phyloP scores from a whole-genome alignment of 2,113 vertebrate genomes.

The Dipodomys ordii region DNA sequence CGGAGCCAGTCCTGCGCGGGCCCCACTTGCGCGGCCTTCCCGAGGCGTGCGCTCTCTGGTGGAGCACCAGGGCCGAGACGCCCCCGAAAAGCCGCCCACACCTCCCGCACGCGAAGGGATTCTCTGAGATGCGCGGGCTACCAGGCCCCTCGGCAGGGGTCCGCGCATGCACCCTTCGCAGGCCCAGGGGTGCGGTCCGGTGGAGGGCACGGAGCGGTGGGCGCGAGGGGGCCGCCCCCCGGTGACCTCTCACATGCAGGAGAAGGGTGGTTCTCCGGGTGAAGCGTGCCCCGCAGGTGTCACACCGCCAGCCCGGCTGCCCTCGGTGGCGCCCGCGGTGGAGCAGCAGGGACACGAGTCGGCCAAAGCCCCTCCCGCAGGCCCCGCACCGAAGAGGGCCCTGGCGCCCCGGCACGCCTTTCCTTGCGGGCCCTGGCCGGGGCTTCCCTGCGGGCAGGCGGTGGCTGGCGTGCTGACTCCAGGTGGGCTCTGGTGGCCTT shows the following conservation, averaged over 20 bases:
- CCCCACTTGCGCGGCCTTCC: conserved; percentile 49
- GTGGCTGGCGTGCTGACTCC: too few species aligned
- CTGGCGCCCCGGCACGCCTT: too few species aligned
- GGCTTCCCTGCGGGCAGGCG: too few species aligned
- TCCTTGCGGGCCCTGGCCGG: too few species aligned
- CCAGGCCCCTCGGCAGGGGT: too few species aligned
- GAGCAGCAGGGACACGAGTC: conserved; percentile 37
- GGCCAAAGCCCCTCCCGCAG: conserved; percentile 56
- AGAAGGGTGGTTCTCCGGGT: conserved; percentile 28
- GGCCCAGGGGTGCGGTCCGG: too few species aligned
- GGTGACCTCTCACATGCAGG: neutral
- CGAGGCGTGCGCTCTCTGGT: conserved; percentile 26
- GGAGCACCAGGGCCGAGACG: conserved; percentile 62
- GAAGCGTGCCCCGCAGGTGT: neutral
- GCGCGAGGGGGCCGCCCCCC: too few species aligned
- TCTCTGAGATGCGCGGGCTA: neutral
- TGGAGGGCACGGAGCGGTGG: too few species aligned
- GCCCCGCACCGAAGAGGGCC: neutral
- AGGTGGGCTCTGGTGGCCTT: too few species aligned
- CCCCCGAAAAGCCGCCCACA: conserved; percentile 56
- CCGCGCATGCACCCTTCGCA: too few species aligned
- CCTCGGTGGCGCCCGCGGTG: conserved; percentile 47
- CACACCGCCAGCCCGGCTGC: too few species aligned
- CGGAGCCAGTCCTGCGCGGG: conserved; percentile 56
- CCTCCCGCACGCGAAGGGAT: conserved; percentile 35